A percentile compares a stretch with the other conserved stretches of the same genome.
Conservation (phyloP, 2,888 invertebrate genomes). For the Aporophyla nigra region DNA sequence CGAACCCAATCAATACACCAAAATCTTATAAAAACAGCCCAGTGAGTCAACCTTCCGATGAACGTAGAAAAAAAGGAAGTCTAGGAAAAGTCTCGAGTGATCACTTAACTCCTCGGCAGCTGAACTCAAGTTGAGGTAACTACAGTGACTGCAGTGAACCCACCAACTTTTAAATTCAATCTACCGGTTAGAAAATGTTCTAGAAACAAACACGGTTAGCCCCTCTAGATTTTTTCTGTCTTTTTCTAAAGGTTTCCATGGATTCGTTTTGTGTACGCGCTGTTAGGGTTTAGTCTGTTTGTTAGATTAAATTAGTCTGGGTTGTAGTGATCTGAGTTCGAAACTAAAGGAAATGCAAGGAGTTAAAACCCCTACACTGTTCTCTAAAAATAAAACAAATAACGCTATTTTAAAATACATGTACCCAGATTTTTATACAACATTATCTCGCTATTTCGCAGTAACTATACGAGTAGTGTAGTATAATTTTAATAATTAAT, state of each 20-base stretch:
- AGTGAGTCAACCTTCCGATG: constrained; percentile 38
- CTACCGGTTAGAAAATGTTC: constrained; percentile 72
- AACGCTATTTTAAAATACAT: constrained; percentile 8
- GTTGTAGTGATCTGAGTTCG: constrained; percentile 13
- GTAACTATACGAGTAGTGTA: neutral
- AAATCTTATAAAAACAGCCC: constrained; percentile 28
- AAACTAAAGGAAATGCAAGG: constrained; percentile 2
- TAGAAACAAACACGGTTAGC: constrained; percentile 65
- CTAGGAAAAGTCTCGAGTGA: constrained; percentile 63
- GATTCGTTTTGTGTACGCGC: constrained; percentile 36
- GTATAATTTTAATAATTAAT: neutral
- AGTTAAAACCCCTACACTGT: neutral
- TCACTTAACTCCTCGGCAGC: constrained; percentile 64
- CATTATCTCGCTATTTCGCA: neutral
- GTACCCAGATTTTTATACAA: neutral
- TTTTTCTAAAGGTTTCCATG: constrained; percentile 18
- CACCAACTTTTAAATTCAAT: constrained; percentile 76
- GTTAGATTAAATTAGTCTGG: constrained; percentile 40
- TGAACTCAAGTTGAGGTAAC: constrained; percentile 64
- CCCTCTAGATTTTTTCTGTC: constrained; percentile 22
- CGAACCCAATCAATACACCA: constrained; percentile 4
- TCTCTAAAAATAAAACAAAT: neutral
- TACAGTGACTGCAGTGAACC: constrained; percentile 52
- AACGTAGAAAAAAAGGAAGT: constrained; percentile 47
- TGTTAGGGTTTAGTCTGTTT: constrained; percentile 28